Base-by-base conservation (phyloP, 2,797 vertebrate species). In the Pelobates cultripes region DNA sequence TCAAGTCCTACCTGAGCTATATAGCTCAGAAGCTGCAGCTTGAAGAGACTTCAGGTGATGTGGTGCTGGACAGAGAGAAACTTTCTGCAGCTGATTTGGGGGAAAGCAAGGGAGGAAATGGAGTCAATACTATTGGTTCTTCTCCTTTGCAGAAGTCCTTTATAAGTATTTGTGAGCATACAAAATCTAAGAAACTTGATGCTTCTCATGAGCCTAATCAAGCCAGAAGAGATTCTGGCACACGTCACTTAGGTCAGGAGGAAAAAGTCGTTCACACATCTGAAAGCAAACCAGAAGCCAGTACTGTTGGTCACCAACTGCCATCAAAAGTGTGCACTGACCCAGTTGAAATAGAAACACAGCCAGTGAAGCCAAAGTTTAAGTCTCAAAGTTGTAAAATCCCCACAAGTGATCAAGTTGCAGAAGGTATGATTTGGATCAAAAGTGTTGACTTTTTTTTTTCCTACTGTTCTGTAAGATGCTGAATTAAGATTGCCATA, bases 1-100 rank as follows among this genome's bases (percentile, higher is more conserved):
- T 96, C 88, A 92, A 85, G n/a, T 89, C 87, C 28, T 96, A 94
- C 72, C 61, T 95, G 44, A 93, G 94, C 45, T 92, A 95, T 40
- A 90, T 93, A 78, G 90, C 91, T 0, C 91, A 92, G 88, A 92
- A 94, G 80, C 85, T 90, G 83, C 89, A 90, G 71, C 87, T 83
- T 15, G 94, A 95, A 2, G 92, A 90, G 2, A 83, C 75, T 7
- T 0, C 12, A 55, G 87, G 41, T 0, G 86, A 88, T 45, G 9
- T 80, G 9, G 70, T 45, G 47, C 81, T 28, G 0, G 90, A 89
- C 45, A 74, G 82, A 75, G 92, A 92, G 12, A 87, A 15, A 0
- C 84, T 91, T n/a, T 81, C 85, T 88, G 91, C 83, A 86, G 88
- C 82, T 90, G 88, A 79, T 84, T 77, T 5, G 41, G 88, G 87